Evolutionary conservation across 2,113 vertebrate genomes (phyloP).

Genomic region (Odocoileus hemionus): DNA sequence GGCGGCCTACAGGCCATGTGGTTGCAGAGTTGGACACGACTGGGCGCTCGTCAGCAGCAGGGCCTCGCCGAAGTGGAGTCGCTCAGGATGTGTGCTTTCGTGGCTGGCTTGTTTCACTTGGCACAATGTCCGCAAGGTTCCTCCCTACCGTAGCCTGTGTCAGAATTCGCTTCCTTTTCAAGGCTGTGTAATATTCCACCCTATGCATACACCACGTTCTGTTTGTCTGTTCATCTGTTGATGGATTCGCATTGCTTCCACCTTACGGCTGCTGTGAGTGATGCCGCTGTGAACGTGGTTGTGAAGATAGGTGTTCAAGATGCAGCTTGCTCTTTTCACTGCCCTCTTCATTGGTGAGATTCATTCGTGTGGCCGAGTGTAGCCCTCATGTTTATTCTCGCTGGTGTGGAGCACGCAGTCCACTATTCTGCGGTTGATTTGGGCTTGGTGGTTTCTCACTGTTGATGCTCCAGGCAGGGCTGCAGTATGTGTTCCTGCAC

Average conservation of each 20-base stretch:
- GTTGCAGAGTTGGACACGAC: neutral
- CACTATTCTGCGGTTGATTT: too few relatives aligned
- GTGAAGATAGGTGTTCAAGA: neutral
- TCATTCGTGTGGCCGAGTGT: accelerated
- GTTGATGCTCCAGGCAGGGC: neutral
- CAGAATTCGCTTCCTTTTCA: neutral
- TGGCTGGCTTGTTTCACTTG: neutral
- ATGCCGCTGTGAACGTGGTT: accelerated
- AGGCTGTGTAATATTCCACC: neutral
- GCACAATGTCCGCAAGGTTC: neutral
- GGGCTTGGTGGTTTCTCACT: neutral
- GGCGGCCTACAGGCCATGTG: accelerated
- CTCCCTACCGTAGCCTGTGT: accelerated
- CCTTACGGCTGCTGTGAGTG: neutral
- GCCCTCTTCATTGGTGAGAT: neutral
- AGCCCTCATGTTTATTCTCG: neutral
- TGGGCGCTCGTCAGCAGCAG: neutral
- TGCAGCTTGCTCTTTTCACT: neutral
- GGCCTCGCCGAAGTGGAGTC: neutral
- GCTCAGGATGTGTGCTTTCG: neutral
- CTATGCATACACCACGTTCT: accelerated
- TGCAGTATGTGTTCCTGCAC: neutral
- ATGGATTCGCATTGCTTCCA: neutral
- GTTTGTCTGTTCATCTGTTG: neutral
- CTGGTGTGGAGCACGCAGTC: neutral